Evolutionary conservation across 2,888 invertebrate genomes (phyloP).

Genomic region (Gibbula magus): DNA sequence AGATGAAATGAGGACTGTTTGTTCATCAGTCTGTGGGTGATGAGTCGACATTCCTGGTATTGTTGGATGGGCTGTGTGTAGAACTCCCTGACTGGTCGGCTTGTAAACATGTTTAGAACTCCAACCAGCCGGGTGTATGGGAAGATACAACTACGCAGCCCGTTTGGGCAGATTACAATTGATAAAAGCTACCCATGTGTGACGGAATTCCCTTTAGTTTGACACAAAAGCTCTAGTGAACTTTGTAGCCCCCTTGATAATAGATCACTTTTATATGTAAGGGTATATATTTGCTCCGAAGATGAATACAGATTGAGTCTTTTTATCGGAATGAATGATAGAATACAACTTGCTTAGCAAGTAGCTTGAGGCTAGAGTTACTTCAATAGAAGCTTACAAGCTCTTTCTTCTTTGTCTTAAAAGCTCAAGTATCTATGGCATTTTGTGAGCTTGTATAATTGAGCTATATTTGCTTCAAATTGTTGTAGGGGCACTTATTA

Average conservation of each 20-base stretch:
- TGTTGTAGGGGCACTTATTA: no score
- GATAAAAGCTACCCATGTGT: background rate
- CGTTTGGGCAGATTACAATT: background rate
- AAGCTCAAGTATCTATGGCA: no score
- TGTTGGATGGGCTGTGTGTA: background rate
- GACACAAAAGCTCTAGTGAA: background rate
- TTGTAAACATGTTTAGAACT: background rate
- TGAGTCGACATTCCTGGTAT: background rate
- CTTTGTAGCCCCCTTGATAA: background rate
- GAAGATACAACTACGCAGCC: no score
- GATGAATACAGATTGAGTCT: background rate
- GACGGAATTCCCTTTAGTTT: constrained; percentile 4
- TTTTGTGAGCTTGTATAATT: no score
- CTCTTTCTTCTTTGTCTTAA: no score
- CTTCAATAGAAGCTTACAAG: no score
- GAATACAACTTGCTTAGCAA: background rate
- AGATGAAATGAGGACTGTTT: no score
- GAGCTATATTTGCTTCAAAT: no score
- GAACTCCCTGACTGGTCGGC: background rate
- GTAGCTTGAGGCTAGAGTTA: background rate
- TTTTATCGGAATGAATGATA: background rate
- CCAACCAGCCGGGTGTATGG: no score
- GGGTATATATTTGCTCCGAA: background rate
- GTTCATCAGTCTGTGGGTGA: no score
- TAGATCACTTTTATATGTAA: background rate